phyloP scores from a whole-genome alignment of 2,888 invertebrate species.

The Alcis repandata region DNA sequence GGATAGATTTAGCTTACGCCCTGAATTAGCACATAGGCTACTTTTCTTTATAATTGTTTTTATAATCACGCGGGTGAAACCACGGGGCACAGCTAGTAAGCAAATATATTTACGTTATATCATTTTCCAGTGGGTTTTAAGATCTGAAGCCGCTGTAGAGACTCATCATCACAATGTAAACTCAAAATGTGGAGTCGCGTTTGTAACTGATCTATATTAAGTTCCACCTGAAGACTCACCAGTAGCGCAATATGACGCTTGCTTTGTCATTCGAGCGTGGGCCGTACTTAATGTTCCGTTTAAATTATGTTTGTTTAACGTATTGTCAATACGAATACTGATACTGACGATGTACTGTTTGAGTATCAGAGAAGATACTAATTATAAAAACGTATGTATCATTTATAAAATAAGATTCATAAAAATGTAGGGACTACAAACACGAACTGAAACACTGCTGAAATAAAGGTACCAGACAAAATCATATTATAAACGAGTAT shows the following conservation, averaged over 20 bases:
- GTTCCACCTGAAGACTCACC: conserved; percentile 52
- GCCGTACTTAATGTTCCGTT: conserved; percentile 46
- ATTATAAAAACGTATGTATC: neutral
- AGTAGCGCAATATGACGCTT: conserved; percentile 59
- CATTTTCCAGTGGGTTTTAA: conserved; percentile 2
- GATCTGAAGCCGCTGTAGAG: conserved; percentile 5
- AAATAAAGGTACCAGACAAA: too few species aligned
- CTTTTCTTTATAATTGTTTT: too few species aligned
- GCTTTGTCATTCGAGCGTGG: conserved; percentile 51
- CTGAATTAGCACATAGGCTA: too few species aligned
- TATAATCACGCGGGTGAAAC: too few species aligned
- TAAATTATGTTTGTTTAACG: conserved; percentile 19
- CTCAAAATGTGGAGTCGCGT: conserved; percentile 37
- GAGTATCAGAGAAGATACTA: neutral
- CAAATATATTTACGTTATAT: neutral
- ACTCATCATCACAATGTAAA: conserved; percentile 28
- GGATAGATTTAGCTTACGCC: too few species aligned
- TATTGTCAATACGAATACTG: neutral
- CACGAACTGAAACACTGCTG: too few species aligned
- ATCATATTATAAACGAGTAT: too few species aligned
- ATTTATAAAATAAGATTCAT: too few species aligned
- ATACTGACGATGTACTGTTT: neutral
- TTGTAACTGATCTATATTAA: conserved; percentile 56
- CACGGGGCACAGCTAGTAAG: too few species aligned
- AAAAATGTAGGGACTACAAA: too few species aligned